phyloP scores from a whole-genome alignment of 2,888 invertebrate species.

The Idaea straminata region DNA sequence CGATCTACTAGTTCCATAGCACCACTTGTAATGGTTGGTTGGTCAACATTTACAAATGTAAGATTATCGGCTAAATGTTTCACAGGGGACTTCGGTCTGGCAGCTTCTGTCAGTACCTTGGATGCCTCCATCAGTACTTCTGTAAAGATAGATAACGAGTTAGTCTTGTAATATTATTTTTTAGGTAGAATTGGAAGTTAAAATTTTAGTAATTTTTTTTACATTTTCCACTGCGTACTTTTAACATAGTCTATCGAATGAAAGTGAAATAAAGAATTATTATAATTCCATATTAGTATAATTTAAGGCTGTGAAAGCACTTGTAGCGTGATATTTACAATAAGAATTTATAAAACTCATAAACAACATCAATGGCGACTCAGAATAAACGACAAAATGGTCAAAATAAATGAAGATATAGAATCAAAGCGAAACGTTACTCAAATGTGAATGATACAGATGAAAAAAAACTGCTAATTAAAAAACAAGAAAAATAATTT shows the following conservation, averaged over 20 bases:
- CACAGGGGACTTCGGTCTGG: slow-evolving; percentile 71
- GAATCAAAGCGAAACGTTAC: slow-evolving; percentile 80
- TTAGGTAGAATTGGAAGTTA: slow-evolving; percentile 10
- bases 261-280: slow-evolving; percentile 7
- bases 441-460: slow-evolving; percentile 62
- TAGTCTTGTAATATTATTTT: neutral
- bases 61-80: slow-evolving; percentile 72
- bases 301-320: slow-evolving; percentile 26
- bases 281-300: neutral
- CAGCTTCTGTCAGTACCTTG: slow-evolving; percentile 57
- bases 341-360: slow-evolving; percentile 13
- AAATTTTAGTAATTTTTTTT: neutral
- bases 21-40: slow-evolving; percentile 77
- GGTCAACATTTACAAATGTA: slow-evolving; percentile 72
- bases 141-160: slow-evolving; percentile 51
- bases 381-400: slow-evolving; percentile 41
- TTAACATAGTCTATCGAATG: slow-evolving; percentile 7
- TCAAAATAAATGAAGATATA: slow-evolving; percentile 56
- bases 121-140: slow-evolving; percentile 64
- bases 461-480: slow-evolving; percentile 58
- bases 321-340: slow-evolving; percentile 26
- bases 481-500: slow-evolving; percentile 49
- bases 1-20: slow-evolving; percentile 78
- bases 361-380: slow-evolving; percentile 24
- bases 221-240: slow-evolving; percentile 6